Evolutionary conservation across 2,888 invertebrate genomes (phyloP), one percentile per base, ranked within the genome.

Genomic region (Rugalucina vietnamica): DNA sequence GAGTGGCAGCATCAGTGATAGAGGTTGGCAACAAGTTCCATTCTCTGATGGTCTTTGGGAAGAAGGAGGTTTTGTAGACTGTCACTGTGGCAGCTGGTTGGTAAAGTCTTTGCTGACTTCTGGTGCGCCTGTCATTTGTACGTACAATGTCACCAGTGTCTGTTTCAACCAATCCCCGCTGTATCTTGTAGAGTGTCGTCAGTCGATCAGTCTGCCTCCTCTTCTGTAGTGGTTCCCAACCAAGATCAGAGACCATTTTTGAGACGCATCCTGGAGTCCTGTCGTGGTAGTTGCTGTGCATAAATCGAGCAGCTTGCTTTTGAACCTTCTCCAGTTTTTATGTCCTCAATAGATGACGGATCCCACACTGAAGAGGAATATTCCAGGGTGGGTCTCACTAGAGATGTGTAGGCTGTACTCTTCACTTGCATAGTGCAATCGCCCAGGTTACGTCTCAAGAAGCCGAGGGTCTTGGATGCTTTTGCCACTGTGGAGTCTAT

Each of bases 281-380:
- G 34, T 79, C 60, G 21, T 37, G 39, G 72, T 79, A 73, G 43
- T 79, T 72, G 3, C 43, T 57, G 39, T 36, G 72, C 4, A 24
- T 43, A 27, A 73, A 73, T 18, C 73, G 21, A 39, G 79, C 73
- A 18, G 43, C 73, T 39, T 73, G 54, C 29, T 60, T 57, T 37
- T 79, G 72, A 1, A 72, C 74, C 60, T 60, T 70, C 71, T 73
- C 73, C 5, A 79, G 73, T 34, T 72, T 29, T 18, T 21, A 50
- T 18, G 21, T 10, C 21, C 24, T 5, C 50, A 10, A 4, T 18
- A 3, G 24, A 3, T 21, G 18, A 21, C 4, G 50, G 60, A 3
- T 60, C 60, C 60, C 4, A 60, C 5, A 14, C 2, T 8, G 60
- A 60, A 5, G 60, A 14, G 24, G 54, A 8, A n/a, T 27, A 27